Evolutionary conservation across 2,888 invertebrate species (phyloP).

Genomic region (Brassicogethes aeneus): DNA sequence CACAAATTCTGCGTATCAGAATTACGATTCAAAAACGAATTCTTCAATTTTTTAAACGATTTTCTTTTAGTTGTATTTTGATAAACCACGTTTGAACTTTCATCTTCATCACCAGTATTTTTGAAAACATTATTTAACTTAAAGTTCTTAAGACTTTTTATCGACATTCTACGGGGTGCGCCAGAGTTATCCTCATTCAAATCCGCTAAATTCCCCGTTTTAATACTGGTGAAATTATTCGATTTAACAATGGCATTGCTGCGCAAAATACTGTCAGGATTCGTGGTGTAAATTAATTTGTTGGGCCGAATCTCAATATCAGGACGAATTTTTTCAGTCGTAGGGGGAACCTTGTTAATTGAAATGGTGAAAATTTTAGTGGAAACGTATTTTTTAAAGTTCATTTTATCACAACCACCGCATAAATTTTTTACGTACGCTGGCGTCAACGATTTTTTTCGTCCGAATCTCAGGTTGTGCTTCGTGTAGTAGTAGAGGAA

Average conservation of each 20-base stretch:
- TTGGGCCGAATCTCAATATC: slow-evolving; percentile 50
- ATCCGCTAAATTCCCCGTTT: slow-evolving; percentile 1
- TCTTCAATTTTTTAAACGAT: no score
- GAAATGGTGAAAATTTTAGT: slow-evolving; percentile 11
- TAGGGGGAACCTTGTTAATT: slow-evolving; percentile 7
- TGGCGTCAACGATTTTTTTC: slow-evolving; percentile 43
- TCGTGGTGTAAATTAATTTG: slow-evolving; percentile 57
- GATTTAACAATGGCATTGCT: slow-evolving; percentile 29
- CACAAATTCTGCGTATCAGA: neutral
- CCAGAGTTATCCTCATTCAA: neutral
- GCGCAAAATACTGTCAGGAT: slow-evolving; percentile 45
- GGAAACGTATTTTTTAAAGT: slow-evolving; percentile 30
- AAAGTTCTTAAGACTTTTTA: slow-evolving; percentile 30
- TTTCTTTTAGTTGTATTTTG: no score
- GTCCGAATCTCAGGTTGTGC: slow-evolving; percentile 53
- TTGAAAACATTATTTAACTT: slow-evolving; percentile 15
- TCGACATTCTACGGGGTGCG: slow-evolving; percentile 18
- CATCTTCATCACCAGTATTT: slow-evolving; percentile 3
- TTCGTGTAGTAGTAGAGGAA: slow-evolving; percentile 68
- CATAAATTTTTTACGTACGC: slow-evolving; percentile 45
- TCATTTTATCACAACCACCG: slow-evolving; percentile 34
- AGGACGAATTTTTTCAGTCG: slow-evolving; percentile 11
- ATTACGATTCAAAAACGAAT: no score
- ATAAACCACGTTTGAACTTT: neutral
- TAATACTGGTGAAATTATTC: slow-evolving; percentile 10